These are phyloP conservation scores for Drosophila falleni DNA, from an alignment of 2,888 invertebrate genomes.

Conservation along the genomic window DNA sequence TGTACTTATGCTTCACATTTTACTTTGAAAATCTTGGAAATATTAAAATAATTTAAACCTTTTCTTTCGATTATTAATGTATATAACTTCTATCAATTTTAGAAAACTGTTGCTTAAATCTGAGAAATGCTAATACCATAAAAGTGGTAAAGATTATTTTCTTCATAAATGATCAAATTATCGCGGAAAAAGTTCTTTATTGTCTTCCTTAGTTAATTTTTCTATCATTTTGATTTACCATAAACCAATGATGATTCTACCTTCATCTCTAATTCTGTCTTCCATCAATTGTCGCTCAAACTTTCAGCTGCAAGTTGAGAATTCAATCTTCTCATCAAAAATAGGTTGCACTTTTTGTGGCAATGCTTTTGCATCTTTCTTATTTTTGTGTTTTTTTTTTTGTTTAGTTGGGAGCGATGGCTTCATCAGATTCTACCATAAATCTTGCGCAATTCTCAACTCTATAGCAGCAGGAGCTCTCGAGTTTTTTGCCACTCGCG, in stretches of 20 bases:
- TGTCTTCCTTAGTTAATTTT: not conserved
- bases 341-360: constrained; percentile 18
- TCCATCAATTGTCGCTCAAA: constrained; percentile 44
- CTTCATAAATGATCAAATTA: no score
- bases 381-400: constrained; percentile 2
- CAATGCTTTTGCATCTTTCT: not conserved
- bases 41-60: no score
- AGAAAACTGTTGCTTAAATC: no score
- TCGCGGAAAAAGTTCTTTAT: no score
- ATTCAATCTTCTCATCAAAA: constrained; percentile 30
- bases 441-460: constrained; percentile 66
- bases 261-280: not conserved
- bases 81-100: no score
- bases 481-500: constrained; percentile 17
- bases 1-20: not conserved
- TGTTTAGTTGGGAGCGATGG: constrained; percentile 40
- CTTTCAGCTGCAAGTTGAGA: not conserved
- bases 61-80: no score
- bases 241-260: not conserved
- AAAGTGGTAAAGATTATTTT: no score
- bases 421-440: constrained; percentile 65
- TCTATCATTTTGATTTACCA: not conserved
- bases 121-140: no score
- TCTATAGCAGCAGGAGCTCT: constrained; percentile 36
- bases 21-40: not conserved